Conservation (phyloP, 2,888 invertebrate species). For the Keiferia lycopersicella region DNA sequence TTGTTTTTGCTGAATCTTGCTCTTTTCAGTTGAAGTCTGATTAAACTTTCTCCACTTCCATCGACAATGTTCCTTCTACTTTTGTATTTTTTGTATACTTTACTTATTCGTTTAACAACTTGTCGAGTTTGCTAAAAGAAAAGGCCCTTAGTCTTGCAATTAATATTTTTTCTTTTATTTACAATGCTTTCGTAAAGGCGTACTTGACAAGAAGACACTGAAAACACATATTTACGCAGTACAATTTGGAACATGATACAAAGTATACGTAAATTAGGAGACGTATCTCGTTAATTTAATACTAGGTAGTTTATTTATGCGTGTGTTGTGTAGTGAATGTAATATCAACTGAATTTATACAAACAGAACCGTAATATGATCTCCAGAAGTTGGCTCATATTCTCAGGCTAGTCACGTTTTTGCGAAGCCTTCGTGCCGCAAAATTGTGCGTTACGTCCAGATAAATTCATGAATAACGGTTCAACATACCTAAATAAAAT, state of each 20-base stretch:
- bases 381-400: slow-evolving; percentile 27
- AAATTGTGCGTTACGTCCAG: slow-evolving; percentile 44
- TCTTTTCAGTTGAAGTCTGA: slow-evolving; percentile 46
- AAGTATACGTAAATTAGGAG: slow-evolving; percentile 7
- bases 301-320: slow-evolving; percentile 15
- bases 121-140: background rate
- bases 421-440: slow-evolving; percentile 37
- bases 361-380: slow-evolving; percentile 24
- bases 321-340: slow-evolving; percentile 13
- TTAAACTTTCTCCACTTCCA: slow-evolving; percentile 53
- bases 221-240: no score
- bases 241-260: background rate
- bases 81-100: slow-evolving; percentile 36
- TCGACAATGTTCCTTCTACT: slow-evolving; percentile 46
- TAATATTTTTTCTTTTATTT: background rate
- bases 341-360: slow-evolving; percentile 26
- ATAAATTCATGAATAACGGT: slow-evolving; percentile 46
- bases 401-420: slow-evolving; percentile 43
- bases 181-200: background rate
- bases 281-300: slow-evolving; percentile 19
- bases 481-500: slow-evolving; percentile 33
- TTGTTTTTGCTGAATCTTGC: slow-evolving; percentile 32
- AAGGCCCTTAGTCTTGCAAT: background rate
- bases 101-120: slow-evolving; percentile 28
- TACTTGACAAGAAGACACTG: no score